A percentile compares a stretch with the other conserved stretches of the same genome.
Evolutionary conservation across 2,113 vertebrate species (phyloP).

Genomic region (Chaetops frenatus): DNA sequence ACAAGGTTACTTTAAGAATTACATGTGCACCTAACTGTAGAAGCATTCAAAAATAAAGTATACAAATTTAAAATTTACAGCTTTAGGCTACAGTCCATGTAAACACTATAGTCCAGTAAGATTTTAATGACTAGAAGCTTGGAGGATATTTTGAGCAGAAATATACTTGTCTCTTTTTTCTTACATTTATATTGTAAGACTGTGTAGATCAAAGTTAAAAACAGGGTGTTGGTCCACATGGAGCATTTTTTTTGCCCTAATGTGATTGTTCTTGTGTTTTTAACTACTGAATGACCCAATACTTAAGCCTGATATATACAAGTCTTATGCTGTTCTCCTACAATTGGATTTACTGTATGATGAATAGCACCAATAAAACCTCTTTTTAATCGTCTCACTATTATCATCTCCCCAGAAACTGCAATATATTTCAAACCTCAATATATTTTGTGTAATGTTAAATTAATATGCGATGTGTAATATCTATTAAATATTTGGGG

Average conservation of each 20-base stretch:
- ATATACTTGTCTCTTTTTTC: not conserved
- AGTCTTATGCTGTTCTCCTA: not conserved
- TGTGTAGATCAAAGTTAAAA: not conserved
- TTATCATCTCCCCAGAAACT: not conserved
- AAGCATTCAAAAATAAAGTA: not conserved
- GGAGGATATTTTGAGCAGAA: not conserved
- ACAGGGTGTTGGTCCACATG: not conserved
- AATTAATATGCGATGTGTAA: rapidly evolving
- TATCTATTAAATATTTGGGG: not conserved
- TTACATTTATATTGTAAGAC: not conserved
- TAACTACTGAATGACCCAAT: not conserved
- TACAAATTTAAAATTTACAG: not conserved
- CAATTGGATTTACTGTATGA: not conserved
- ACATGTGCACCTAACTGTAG: not conserved
- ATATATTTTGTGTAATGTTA: not conserved
- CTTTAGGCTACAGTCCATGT: not conserved
- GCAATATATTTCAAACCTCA: not conserved
- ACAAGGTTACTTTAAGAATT: not conserved
- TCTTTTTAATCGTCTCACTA: not conserved
- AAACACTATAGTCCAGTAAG: not conserved
- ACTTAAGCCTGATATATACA: not conserved
- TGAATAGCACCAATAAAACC: not conserved
- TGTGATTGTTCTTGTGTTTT: not conserved
- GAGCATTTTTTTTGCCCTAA: not conserved
- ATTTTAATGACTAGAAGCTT: not conserved